A percentile compares a stretch with the other conserved stretches of the same genome.
phyloP scores from a whole-genome alignment of 1,140 invertebrate species.

The Heliconius eleuchia region DNA sequence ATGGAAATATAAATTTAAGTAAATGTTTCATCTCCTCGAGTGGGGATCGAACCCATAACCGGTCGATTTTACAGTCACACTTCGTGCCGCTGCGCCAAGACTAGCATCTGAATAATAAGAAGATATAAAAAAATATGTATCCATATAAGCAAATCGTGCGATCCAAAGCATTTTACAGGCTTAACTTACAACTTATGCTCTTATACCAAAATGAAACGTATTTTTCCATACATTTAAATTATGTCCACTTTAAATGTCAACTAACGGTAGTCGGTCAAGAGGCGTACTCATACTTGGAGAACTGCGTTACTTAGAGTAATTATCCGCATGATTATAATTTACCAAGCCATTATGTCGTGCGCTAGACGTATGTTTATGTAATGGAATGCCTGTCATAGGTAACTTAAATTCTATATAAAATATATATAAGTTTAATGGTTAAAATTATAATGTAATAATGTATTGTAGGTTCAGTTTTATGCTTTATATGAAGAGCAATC shows the following conservation, averaged over 20 bases:
- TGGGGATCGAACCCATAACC: no score
- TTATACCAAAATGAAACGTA: neutral
- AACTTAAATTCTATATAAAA: neutral
- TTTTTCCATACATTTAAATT: neutral
- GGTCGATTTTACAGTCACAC: no score
- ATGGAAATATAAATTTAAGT: no score
- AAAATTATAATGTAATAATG: neutral
- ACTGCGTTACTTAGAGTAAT: constrained; percentile 9
- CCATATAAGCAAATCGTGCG: no score
- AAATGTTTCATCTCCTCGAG: no score
- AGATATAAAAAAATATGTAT: no score
- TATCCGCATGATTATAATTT: constrained; percentile 7
- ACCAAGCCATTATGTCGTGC: neutral
- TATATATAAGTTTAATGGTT: neutral
- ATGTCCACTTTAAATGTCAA: constrained; percentile 1
- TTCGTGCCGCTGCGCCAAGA: no score
- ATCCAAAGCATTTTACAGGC: no score
- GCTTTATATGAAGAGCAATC: no score
- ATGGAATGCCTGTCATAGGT: neutral
- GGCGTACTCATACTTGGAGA: neutral
- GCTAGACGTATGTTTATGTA: neutral
- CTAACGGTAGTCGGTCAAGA: constrained; percentile 13
- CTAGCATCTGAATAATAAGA: no score
- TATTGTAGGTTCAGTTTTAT: no score
- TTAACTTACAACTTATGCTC: no score